Conservation (phyloP, 2,888 invertebrate genomes). For the Frankliniella intonsa region DNA sequence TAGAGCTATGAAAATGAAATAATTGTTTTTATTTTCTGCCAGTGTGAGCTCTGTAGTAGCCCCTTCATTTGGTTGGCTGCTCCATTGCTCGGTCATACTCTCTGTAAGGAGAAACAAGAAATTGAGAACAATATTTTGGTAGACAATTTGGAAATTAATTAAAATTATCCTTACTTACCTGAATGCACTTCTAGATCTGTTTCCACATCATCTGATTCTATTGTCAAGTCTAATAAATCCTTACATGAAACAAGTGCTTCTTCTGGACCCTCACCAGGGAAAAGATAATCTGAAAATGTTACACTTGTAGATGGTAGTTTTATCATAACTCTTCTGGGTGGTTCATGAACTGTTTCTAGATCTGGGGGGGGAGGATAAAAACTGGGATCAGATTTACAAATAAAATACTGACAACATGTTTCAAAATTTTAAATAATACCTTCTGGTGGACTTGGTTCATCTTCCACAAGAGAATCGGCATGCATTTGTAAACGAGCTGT, state of each 20-base stretch:
- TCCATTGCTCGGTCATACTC: neutral
- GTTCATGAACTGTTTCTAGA: slow-evolving; percentile 78
- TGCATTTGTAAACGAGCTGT: slow-evolving; percentile 84
- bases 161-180: slow-evolving; percentile 50
- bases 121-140: neutral
- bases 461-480: slow-evolving; percentile 86
- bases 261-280: slow-evolving; percentile 81
- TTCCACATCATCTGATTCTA: slow-evolving; percentile 64
- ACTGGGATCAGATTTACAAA: neutral
- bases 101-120: neutral
- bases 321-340: slow-evolving; percentile 79
- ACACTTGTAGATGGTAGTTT: slow-evolving; percentile 60
- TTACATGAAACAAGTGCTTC: slow-evolving; percentile 75
- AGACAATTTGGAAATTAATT: neutral
- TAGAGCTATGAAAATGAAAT: neutral
- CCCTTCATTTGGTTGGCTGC: neutral
- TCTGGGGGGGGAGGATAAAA: slow-evolving; percentile 48
- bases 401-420: neutral
- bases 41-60: neutral
- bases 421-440: slow-evolving; percentile 46
- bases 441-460: slow-evolving; percentile 67
- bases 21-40: neutral
- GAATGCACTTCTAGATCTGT: slow-evolving; percentile 73
- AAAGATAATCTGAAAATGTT: slow-evolving; percentile 82
- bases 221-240: slow-evolving; percentile 73